Evolutionary conservation across 2,797 vertebrate genomes (phyloP).

Genomic region (Etheostoma nigrum): DNA sequence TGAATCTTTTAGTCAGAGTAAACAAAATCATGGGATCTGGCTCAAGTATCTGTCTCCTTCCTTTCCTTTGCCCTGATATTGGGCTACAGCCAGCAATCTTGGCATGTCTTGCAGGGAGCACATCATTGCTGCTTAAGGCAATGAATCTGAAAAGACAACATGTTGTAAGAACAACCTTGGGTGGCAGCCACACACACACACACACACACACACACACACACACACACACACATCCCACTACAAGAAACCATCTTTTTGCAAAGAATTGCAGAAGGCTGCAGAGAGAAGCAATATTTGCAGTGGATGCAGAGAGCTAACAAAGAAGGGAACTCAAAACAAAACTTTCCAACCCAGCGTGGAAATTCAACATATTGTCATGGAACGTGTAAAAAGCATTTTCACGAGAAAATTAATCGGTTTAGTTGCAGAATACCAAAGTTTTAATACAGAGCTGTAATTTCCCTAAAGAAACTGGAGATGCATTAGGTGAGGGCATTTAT

Average conservation of each 20-base stretch:
- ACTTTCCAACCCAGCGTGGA: background rate
- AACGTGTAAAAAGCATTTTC: background rate
- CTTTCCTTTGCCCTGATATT: slow-evolving; percentile 49
- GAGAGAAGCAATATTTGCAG: slow-evolving; percentile 47
- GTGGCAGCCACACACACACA: slow-evolving; percentile 47
- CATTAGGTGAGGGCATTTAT: background rate
- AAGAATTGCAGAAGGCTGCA: slow-evolving; percentile 33
- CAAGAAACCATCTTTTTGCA: slow-evolving; percentile 31
- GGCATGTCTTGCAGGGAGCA: slow-evolving; percentile 70
- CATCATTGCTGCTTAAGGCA: slow-evolving; percentile 74
- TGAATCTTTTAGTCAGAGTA: slow-evolving; percentile 56
- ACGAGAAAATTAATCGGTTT: background rate
- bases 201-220: background rate
- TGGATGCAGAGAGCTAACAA: slow-evolving; percentile 42
- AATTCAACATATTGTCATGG: background rate
- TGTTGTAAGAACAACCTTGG: slow-evolving; percentile 74
- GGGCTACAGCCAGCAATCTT: slow-evolving; percentile 73
- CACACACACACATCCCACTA: slow-evolving; percentile 18
- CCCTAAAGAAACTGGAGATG: slow-evolving; percentile 4
- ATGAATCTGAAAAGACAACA: slow-evolving; percentile 78
- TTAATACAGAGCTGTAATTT: background rate
- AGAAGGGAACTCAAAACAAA: slow-evolving; percentile 47
- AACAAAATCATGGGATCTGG: slow-evolving; percentile 68
- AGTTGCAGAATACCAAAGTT: background rate
- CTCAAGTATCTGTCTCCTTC: slow-evolving; percentile 49